Evolutionary conservation across 1,140 invertebrate species (phyloP), one percentile per base, ranked within the genome.

Genomic region (Diorhabda sublineata): DNA sequence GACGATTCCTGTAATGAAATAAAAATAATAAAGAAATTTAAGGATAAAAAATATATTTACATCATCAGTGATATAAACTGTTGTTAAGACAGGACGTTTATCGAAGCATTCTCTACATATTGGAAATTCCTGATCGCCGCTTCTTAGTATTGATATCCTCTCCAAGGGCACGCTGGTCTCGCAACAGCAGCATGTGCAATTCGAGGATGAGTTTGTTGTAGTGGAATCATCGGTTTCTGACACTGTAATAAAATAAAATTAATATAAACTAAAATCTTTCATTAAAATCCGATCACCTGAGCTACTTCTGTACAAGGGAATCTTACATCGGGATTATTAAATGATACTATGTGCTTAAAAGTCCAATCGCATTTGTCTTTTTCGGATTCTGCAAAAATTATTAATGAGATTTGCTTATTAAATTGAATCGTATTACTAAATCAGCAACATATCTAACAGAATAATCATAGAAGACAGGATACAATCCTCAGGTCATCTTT

Each of bases 121-220:
- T 2, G 65, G 58, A 45, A 42, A 67, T n/a, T 67, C 43, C 11
- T 67, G 6, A 8, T 67, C 45, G n/a, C 60, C 60, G 58, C 57
- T 61, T 42, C 58, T 42, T 5, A 67, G 44, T 26, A 67, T 45
- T 8, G 65, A 67, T 9, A 59, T 52, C 6, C 60, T 42, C 9
- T 67, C 57, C 3, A 43, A 42, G 11, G 57, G 42, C 5, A 11
- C 26, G 8, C n/a, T 67, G 57, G 42, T n/a, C 26, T 45, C 58
- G 11, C 65, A 67, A 11, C 65, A 67, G 42, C 57, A 42, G 44
- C 65, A 67, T 4, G 58, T 60, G 58, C 11, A n/a, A 60, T 11
- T 6, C 3, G 58, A 3, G 11, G 58, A 26, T 60, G 58, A 60
- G 58, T 60, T 3, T 60, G 58, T 42, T 26, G 45, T 41, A 11